Conservation (phyloP, 1,140 invertebrate genomes). For the Holotrichia oblita region DNA sequence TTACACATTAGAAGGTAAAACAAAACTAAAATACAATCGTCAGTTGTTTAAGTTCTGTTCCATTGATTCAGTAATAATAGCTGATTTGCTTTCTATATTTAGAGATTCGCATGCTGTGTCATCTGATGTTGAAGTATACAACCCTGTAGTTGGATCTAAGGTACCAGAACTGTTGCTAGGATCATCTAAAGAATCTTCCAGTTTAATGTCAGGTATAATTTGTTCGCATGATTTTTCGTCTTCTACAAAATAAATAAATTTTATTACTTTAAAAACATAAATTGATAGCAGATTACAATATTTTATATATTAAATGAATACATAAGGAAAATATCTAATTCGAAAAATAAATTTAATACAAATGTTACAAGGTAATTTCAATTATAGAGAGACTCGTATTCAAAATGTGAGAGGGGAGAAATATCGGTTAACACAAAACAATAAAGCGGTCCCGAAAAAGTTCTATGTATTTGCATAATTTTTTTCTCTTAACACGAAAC, state of each 20-base stretch:
- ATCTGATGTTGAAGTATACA: conserved; percentile 11
- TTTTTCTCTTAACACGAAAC: no score
- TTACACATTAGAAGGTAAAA: conserved; percentile 13
- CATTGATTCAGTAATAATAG: neutral
- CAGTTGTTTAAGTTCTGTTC: conserved; percentile 13
- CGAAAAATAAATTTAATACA: no score
- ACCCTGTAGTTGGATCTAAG: conserved; percentile 30
- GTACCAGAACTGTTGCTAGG: neutral
- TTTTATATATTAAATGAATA: no score
- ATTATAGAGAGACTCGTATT: no score
- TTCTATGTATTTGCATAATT: no score
- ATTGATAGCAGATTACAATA: no score
- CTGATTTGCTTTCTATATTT: neutral
- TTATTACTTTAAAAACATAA: no score
- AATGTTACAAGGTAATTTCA: no score
- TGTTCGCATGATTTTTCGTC: neutral
- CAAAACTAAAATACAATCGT: conserved; percentile 36
- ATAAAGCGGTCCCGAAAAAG: no score
- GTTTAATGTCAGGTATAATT: neutral
- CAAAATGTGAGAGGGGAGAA: no score
- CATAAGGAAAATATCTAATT: no score
- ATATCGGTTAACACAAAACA: no score
- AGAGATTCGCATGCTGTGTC: neutral
- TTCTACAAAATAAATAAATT: conserved; percentile 4
- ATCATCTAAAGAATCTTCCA: neutral